Percentiles rank a stretch among this genome's conserved stretches.
Evolutionary conservation across 2,113 vertebrate genomes (phyloP).

Genomic region (Empidonax alnorum): DNA sequence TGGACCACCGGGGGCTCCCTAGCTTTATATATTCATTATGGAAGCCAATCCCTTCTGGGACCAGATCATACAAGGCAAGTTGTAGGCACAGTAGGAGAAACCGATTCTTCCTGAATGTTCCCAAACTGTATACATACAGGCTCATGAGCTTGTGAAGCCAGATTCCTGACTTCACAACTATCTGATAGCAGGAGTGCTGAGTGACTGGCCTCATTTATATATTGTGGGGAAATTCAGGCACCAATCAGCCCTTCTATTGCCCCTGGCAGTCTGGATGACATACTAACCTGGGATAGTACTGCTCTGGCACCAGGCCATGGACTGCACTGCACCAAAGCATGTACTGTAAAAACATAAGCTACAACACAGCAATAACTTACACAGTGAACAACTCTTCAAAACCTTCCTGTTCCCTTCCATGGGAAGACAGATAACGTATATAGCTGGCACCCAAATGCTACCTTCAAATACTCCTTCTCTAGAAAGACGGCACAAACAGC

Average conservation of each 20-base stretch:
- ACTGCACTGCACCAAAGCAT: not conserved
- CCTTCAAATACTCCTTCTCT: not conserved
- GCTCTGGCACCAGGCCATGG: not conserved
- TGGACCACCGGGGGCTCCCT: too few relatives aligned
- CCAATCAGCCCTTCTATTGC: not conserved
- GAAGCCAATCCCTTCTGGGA: not conserved
- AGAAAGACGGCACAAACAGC: not conserved
- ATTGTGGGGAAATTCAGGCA: not conserved
- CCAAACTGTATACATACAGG: accelerated
- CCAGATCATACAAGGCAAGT: not conserved
- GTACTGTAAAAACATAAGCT: not conserved
- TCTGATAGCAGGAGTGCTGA: not conserved
- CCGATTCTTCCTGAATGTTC: not conserved
- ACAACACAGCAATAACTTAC: not conserved
- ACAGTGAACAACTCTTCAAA: not conserved
- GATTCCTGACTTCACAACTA: not conserved
- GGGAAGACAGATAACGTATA: not conserved
- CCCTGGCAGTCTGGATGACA: not conserved
- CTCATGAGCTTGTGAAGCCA: not conserved
- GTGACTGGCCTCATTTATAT: not conserved
- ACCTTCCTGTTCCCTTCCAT: not conserved
- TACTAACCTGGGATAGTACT: not conserved
- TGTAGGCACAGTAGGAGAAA: not conserved
- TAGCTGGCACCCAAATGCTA: not conserved
- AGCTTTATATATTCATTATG: accelerated